Evolutionary conservation across 2,797 vertebrate genomes (phyloP), one percentile per base, ranked within the genome.

Genomic region (Vultur gryphus): DNA sequence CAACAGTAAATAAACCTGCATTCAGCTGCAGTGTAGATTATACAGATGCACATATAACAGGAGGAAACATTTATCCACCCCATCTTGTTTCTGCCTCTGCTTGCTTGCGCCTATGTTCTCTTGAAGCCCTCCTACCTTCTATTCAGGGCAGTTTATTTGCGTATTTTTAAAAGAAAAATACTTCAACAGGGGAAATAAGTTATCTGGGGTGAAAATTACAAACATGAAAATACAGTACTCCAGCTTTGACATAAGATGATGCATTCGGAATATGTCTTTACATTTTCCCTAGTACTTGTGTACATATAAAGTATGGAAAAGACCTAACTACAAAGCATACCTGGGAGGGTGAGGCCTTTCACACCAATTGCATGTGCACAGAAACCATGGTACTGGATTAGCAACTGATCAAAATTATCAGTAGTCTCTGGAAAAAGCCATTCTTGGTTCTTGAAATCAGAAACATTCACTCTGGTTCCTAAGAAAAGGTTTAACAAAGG

Each of bases 361-460:
- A 93, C 93, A n/a, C 99, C 98, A 57, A 99, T 97, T 0, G 98
- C 98, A 49, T 98, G 98, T 51, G 98, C 98, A 98, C 99, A 99
- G 94, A 99, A 98, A 70, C 99, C 98, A 35, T 96, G 98, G 89
- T 98, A 99, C 94, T 99, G 98, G 90, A 99, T 97, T 19, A 96
- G 69, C 78, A 99, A 94, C 35, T 98, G 95, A 33, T 98, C 96
- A 91, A 98, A 98, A 94, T 97, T 95, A 67, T 95, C 89, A 18
- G 97, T 97, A 48, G 96, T 98, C 96, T 99, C 98, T 95, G 99
- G 99, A 80, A 99, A 98, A 96, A 99, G 95, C 99, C 99, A 99
- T n/a, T 99, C 98, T 37, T 97, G 97, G 43, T 95, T 95, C 65
- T 94, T 93, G 86, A 98, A 98, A 96, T 99, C 98, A 28, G 65